Evolutionary conservation across 2,113 vertebrate species (phyloP).

Genomic region (Pelecanoides urinatrix): DNA sequence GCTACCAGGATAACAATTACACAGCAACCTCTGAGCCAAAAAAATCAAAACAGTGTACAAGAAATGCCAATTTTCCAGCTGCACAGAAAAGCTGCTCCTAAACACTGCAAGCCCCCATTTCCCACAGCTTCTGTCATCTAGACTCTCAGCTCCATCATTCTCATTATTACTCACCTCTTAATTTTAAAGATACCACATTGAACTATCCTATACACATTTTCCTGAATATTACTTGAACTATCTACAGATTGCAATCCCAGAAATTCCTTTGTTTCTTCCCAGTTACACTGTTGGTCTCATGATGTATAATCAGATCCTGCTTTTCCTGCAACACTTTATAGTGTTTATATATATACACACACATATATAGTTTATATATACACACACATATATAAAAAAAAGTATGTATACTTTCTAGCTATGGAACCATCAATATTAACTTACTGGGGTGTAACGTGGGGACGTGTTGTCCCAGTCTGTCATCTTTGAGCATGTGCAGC

Average conservation of each 20-base stretch:
- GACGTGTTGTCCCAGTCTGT: slow-evolving; percentile 95
- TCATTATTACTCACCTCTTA: not conserved
- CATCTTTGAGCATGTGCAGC: slow-evolving; percentile 99
- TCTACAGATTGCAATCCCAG: not conserved
- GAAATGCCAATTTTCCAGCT: not conserved
- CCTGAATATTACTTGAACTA: not conserved
- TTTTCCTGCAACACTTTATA: not conserved
- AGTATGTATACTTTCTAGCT: not conserved
- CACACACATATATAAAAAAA: no score
- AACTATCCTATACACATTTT: not conserved
- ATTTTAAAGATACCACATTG: not conserved
- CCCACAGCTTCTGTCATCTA: not conserved
- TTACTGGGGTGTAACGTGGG: slow-evolving; percentile 97
- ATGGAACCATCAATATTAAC: slow-evolving; percentile 42
- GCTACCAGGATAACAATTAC: not conserved
- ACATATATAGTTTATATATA: no score
- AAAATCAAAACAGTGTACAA: not conserved
- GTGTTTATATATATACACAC: no score
- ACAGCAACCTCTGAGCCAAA: not conserved
- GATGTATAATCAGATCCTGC: not conserved
- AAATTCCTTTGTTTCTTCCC: not conserved
- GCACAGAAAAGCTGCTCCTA: not conserved
- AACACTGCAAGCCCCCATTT: not conserved
- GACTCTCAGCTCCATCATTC: not conserved
- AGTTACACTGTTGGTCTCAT: rapidly evolving